phyloP scores from a whole-genome alignment of 2,797 vertebrate genomes.

The Aldrovandia affinis region DNA sequence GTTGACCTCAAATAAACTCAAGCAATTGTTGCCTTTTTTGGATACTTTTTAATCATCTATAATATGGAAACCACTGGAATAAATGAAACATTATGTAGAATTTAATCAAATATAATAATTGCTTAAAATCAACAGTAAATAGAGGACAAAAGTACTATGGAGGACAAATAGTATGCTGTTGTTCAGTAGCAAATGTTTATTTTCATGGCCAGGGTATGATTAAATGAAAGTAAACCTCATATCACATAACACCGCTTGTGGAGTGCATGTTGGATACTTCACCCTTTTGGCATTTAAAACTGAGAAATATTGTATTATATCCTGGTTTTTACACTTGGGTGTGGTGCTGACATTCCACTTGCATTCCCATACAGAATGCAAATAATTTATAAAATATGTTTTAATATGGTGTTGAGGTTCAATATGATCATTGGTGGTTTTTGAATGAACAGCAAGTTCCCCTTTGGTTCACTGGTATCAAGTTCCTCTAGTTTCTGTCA shows the following conservation, averaged over 20 bases:
- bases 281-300: slow-evolving; percentile 64
- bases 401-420: background rate
- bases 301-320: slow-evolving; percentile 71
- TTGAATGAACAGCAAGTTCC: slow-evolving; percentile 48
- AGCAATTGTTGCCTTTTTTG: no score
- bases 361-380: slow-evolving; percentile 60
- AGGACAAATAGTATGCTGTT: no score
- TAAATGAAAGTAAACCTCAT: slow-evolving; percentile 42
- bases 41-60: no score
- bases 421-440: slow-evolving; percentile 39
- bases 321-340: slow-evolving; percentile 71
- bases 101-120: no score
- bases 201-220: slow-evolving; percentile 32
- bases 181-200: background rate
- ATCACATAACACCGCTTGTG: slow-evolving; percentile 62
- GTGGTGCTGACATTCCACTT: slow-evolving; percentile 66
- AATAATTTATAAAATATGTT: slow-evolving; percentile 32
- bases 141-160: background rate
- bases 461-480: slow-evolving; percentile 56
- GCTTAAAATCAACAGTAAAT: no score
- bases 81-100: no score
- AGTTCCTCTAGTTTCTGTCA: slow-evolving; percentile 60
- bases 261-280: slow-evolving; percentile 56
- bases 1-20: no score
- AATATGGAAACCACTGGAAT: no score